phyloP scores from a whole-genome alignment of 2,113 vertebrate species.

The Vicugna pacos region DNA sequence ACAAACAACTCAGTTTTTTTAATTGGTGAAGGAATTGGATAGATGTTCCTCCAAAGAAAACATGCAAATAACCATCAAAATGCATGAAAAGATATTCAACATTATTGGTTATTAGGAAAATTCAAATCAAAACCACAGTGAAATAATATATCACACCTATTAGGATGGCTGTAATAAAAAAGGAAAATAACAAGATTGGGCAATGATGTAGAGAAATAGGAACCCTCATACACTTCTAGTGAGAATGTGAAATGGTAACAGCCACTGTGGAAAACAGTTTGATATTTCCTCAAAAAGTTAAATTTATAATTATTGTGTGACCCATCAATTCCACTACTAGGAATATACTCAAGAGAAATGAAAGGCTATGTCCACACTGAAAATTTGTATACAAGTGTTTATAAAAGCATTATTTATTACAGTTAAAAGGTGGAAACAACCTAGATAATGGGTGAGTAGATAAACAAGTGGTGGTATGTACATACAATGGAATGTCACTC shows the following conservation, averaged over 20 bases:
- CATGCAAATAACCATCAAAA: neutral
- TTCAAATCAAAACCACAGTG: neutral
- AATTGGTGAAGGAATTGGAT: neutral
- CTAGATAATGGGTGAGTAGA: neutral
- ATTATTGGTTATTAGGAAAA: neutral
- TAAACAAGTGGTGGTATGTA: neutral
- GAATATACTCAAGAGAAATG: neutral
- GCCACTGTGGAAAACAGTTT: neutral
- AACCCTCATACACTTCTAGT: neutral
- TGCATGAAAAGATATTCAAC: neutral
- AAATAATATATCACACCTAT: neutral
- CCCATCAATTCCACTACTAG: neutral
- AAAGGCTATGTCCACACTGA: neutral
- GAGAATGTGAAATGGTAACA: neutral
- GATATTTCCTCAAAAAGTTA: neutral
- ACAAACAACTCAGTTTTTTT: neutral
- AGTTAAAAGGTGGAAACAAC: neutral
- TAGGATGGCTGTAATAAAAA: neutral
- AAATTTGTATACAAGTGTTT: neutral
- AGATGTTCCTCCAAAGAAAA: slow-evolving; percentile 28
- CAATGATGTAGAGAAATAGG: neutral
- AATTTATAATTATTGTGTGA: neutral
- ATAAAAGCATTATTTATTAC: neutral
- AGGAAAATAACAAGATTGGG: neutral
- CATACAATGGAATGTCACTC: neutral